phyloP scores from a whole-genome alignment of 2,113 vertebrate genomes.

The Chlamydotis undulata region DNA sequence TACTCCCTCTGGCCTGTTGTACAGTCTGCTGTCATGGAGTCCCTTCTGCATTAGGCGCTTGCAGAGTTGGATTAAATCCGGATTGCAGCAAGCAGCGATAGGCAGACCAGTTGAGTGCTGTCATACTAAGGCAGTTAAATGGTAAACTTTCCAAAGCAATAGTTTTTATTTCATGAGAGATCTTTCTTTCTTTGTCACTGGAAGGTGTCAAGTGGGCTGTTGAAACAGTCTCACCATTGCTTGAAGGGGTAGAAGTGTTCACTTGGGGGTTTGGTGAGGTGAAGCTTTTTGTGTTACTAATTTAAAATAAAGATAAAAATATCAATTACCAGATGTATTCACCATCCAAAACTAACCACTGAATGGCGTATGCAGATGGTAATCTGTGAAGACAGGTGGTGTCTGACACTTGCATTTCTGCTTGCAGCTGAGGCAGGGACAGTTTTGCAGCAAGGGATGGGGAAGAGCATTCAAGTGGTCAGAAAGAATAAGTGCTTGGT shows the following conservation, averaged over 20 bases:
- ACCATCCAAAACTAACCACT: not conserved
- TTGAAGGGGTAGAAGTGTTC: not conserved
- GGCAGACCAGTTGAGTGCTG: not conserved
- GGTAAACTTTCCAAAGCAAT: not conserved
- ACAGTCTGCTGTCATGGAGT: not conserved
- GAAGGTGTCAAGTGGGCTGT: not conserved
- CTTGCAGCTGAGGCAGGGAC: not conserved
- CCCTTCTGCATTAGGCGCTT: not conserved
- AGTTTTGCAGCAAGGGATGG: not conserved
- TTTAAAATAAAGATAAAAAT: constrained; percentile 1
- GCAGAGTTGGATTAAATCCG: not conserved
- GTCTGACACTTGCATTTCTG: not conserved
- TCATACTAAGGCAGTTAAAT: not conserved
- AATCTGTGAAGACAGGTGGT: not conserved
- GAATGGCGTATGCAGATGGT: not conserved
- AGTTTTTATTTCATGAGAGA: not conserved
- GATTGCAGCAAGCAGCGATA: not conserved
- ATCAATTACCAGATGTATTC: not conserved
- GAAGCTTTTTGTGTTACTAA: not conserved
- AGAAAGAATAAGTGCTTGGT: not conserved
- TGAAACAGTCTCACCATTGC: not conserved
- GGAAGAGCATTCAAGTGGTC: not conserved
- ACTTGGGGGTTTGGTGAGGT: not conserved
- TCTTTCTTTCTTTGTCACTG: not conserved
- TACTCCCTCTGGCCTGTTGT: not conserved